These are phyloP conservation scores for Periophthalmodon schlosseri DNA, from an alignment of 2,113 vertebrate genomes.

Conservation along the genomic window DNA sequence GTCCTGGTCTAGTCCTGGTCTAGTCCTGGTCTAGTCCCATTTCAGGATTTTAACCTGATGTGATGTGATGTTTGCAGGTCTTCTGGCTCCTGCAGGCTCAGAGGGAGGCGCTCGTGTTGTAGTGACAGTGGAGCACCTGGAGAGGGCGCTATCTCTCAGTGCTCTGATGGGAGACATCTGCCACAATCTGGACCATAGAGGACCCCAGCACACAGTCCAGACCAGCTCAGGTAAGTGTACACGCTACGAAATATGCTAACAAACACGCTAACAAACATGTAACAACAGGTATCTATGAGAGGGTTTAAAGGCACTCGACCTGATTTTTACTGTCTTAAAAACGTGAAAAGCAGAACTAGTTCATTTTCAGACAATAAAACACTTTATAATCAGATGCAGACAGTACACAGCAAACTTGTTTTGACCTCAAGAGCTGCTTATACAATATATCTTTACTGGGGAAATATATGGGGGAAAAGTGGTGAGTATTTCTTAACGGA, in stretches of 20 bases:
- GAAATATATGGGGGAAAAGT: no score
- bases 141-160: constrained; percentile 83
- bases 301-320: no score
- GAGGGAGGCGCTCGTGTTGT: constrained; percentile 77
- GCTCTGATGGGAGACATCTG: constrained; percentile 90
- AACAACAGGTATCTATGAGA: background rate
- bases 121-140: constrained; percentile 86
- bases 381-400: no score
- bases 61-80: constrained; percentile 71
- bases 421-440: no score
- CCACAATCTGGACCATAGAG: constrained; percentile 86
- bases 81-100: constrained; percentile 80
- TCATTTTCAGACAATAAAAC: no score
- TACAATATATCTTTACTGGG: no score
- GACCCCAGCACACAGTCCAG: constrained; percentile 74
- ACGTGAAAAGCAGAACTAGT: no score
- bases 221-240: constrained; percentile 81
- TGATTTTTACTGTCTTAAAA: no score
- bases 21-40: background rate
- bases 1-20: background rate
- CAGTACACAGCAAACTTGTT: no score
- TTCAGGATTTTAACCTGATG: background rate
- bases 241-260: background rate
- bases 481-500: no score
- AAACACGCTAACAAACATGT: background rate